Evolutionary conservation across 1,140 invertebrate species (phyloP).

Genomic region (Onthophagus taurus): DNA sequence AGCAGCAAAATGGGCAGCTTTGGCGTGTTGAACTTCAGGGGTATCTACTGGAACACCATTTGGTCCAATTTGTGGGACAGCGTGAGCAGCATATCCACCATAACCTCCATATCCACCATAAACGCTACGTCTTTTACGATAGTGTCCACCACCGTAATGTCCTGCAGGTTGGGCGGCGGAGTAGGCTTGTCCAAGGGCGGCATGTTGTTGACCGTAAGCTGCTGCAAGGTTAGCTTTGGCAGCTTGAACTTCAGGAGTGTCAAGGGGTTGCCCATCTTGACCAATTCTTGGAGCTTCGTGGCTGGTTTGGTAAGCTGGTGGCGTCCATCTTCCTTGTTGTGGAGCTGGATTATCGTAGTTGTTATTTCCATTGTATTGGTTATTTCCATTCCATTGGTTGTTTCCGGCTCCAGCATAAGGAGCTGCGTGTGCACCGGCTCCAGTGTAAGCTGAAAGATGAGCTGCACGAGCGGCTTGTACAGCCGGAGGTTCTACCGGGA

Average conservation of each 20-base stretch:
- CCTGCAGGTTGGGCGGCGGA: not conserved
- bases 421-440: not conserved
- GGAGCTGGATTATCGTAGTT: not conserved
- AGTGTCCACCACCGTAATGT: not conserved
- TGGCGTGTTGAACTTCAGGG: constrained; percentile 49
- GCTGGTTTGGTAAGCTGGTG: constrained; percentile 8
- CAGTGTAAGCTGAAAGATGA: constrained; percentile 40
- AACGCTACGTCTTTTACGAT: constrained; percentile 1
- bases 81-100: constrained; percentile 13
- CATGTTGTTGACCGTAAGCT: constrained; percentile 35
- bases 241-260: constrained; percentile 50
- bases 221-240: constrained; percentile 51
- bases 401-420: not conserved
- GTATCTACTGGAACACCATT: constrained; percentile 40
- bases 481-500: constrained; percentile 48
- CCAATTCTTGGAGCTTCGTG: constrained; percentile 4
- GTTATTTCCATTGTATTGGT: not conserved
- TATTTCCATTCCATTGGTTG: not conserved
- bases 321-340: constrained; percentile 3
- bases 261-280: constrained; percentile 43
- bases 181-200: constrained; percentile 5
- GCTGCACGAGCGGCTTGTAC: constrained; percentile 50
- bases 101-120: constrained; percentile 1
- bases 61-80: constrained; percentile 14
- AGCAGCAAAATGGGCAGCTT: constrained; percentile 47